Percentiles rank a stretch among this genome's conserved stretches.
Conservation (phyloP, 2,113 vertebrate genomes). For the Podarcis muralis region DNA sequence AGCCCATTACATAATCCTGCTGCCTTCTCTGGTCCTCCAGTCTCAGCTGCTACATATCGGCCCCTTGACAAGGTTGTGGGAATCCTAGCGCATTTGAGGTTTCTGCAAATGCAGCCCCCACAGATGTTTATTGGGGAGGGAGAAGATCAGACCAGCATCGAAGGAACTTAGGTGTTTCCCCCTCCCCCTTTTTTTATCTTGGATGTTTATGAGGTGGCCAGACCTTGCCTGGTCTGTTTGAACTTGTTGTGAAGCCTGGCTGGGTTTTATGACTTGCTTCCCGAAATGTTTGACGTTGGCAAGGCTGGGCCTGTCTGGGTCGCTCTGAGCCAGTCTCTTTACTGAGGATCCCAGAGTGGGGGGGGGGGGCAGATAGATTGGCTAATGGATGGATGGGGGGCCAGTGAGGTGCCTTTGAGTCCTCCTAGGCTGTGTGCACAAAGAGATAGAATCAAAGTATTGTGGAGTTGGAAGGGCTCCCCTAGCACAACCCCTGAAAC, state of each 20-base stretch:
- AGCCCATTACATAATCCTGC: too few relatives aligned
- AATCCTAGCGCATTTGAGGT: too few relatives aligned
- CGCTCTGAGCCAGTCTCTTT: background rate
- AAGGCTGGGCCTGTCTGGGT: constrained; percentile 49
- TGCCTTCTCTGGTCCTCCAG: too few relatives aligned
- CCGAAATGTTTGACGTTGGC: constrained; percentile 70
- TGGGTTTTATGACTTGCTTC: constrained; percentile 62
- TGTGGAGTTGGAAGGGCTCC: too few relatives aligned
- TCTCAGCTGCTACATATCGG: too few relatives aligned
- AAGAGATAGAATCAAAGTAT: too few relatives aligned
- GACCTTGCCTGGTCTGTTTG: constrained; percentile 62
- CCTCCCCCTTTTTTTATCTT: constrained; percentile 54
- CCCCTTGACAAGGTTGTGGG: too few relatives aligned
- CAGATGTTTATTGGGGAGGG: constrained; percentile 69
- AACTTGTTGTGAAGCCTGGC: constrained; percentile 67
- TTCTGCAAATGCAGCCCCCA: constrained; percentile 20
- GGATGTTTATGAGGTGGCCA: constrained; percentile 70
- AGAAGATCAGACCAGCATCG: constrained; percentile 69
- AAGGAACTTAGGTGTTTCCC: constrained; percentile 17
- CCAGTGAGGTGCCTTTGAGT: too few relatives aligned
- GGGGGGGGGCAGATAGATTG: background rate
- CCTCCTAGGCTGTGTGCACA: too few relatives aligned
- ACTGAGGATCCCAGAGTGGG: rapidly evolving
- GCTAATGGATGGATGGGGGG: too few relatives aligned
- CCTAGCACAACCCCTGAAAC: too few relatives aligned